phyloP scores from a whole-genome alignment of 2,888 invertebrate species.

The Adelognathus sp. region DNA sequence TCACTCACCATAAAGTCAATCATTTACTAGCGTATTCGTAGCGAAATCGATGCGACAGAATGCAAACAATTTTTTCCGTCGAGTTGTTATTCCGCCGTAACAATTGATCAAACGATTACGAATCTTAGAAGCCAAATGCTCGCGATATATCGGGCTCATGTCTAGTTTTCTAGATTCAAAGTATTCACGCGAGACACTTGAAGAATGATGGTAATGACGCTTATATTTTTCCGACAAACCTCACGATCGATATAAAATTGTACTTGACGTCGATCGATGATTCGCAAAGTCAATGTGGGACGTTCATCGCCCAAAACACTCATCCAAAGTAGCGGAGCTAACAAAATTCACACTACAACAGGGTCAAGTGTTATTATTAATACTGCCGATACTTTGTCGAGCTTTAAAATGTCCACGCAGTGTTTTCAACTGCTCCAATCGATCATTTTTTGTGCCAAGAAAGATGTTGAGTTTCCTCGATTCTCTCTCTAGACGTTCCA shows the following conservation, averaged over 20 bases:
- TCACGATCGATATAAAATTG: no score
- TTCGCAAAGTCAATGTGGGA: no score
- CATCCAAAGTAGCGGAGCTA: not conserved
- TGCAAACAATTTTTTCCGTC: not conserved
- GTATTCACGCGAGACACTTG: not conserved
- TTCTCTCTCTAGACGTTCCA: slow-evolving; percentile 24
- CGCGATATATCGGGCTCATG: not conserved
- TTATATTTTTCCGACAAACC: not conserved
- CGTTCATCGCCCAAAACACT: not conserved
- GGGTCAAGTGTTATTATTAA: not conserved
- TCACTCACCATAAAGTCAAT: no score
- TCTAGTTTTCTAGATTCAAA: not conserved
- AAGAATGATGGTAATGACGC: not conserved
- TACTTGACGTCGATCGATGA: not conserved
- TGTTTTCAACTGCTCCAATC: slow-evolving; percentile 69
- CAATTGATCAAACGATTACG: not conserved
- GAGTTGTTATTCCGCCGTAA: not conserved
- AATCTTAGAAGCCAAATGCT: not conserved
- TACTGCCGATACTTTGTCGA: not conserved
- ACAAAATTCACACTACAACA: not conserved
- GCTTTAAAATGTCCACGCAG: slow-evolving; percentile 52
- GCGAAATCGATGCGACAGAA: not conserved
- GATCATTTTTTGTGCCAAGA: slow-evolving; percentile 74
- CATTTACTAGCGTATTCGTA: no score
- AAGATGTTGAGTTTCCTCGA: slow-evolving; percentile 72